Base-by-base conservation (phyloP, 2,888 invertebrate genomes). In the Chironomus riparius region DNA sequence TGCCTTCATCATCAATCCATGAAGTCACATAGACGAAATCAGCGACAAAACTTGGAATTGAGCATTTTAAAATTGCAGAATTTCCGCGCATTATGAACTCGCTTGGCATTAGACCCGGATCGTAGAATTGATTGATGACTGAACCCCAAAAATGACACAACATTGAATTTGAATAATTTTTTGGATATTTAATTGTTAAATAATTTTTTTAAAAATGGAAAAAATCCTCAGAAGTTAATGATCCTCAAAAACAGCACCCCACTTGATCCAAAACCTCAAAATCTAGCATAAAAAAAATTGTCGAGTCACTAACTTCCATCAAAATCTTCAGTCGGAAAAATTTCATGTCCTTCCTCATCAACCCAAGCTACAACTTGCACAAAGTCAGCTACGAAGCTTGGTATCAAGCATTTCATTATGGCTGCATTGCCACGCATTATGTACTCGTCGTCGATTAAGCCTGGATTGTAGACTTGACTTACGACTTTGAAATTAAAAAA, bases 391-490 rank as follows among this genome's bases (percentile, higher is more conserved):
- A 91, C 90, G 83, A 90, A 91, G 78, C 90, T 90, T 6, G 91
- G 91, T 78, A 91, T 90, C 79, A 89, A 90, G 85, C 91, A 91
- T 82, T 91, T 91, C 77, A 91, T 83, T 72, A 91, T 87, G 0
- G 90, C 91, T 69, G 89, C 88, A 85, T 91, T 91, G 77, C 91
- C 91, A 76, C 89, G 86, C 79, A 91, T 91, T 73, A 91, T 90
- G 83, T 91, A 91, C 82, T 91, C 91, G 79, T 89, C 90, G 24
- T 71, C 71, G 80, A 90, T 84, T 80, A 90, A 89, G 83, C 91
- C 91, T 68, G 91, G 89, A 80, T 89, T 88, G 82, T 90, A 91
- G 81, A 86, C n/a, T 85, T 95, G 94, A 82, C 92, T 91, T 77
- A 95, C 94, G 83, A 94, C 94, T 95, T 88, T 13, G 3, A n/a